Percentiles rank a stretch among this genome's conserved stretches.
Conservation (phyloP, 1,140 invertebrate genomes). For the Orussus abietinus region DNA sequence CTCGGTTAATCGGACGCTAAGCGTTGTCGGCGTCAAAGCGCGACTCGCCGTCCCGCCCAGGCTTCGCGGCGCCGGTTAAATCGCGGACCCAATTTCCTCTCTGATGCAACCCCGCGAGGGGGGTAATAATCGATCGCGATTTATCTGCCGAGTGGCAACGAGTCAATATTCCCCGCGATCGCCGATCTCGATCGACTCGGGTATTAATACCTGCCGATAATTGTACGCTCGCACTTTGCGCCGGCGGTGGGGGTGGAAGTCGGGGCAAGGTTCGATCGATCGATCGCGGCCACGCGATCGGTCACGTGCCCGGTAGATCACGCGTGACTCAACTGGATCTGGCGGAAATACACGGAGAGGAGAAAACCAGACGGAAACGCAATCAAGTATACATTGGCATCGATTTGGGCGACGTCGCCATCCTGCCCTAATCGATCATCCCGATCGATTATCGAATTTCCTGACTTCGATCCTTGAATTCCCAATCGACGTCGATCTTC, state of each 20-base stretch:
- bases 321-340: slow-evolving; percentile 13
- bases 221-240: slow-evolving; percentile 35
- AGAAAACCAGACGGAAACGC: no score
- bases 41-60: slow-evolving; percentile 31
- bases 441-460: no score
- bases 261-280: slow-evolving; percentile 11
- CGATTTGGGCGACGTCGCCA: no score
- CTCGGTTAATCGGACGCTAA: slow-evolving; percentile 27
- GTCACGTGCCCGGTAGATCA: slow-evolving; percentile 5
- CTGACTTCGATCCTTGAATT: no score
- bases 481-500: no score
- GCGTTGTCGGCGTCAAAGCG: no score
- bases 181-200: slow-evolving; percentile 23
- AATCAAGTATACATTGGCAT: no score
- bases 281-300: slow-evolving; percentile 20
- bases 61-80: no score
- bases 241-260: slow-evolving; percentile 17
- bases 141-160: slow-evolving; percentile 21
- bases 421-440: no score
- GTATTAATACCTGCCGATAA: slow-evolving; percentile 35
- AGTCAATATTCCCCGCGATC: slow-evolving; percentile 16
- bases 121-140: slow-evolving; percentile 30
- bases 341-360: no score
- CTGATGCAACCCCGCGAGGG: slow-evolving; percentile 20
- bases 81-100: slow-evolving; percentile 37